A percentile compares a stretch with the other conserved stretches of the same genome.
phyloP scores from a whole-genome alignment of 1,140 invertebrate genomes.

The Ostrea edulis region DNA sequence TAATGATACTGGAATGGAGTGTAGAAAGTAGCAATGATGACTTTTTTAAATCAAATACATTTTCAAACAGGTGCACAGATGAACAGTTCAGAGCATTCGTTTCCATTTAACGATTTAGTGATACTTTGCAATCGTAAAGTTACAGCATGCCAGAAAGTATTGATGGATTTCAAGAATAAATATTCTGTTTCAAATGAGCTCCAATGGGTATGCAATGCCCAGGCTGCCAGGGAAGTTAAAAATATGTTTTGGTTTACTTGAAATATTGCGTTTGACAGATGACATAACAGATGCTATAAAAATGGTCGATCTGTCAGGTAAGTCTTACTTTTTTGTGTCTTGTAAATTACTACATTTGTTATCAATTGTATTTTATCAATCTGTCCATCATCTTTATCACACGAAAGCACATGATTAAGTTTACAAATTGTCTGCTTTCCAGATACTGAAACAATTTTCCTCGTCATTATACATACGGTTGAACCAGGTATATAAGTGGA shows the following conservation, averaged over 20 bases:
- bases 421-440: background rate
- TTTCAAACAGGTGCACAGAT: background rate
- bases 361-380: background rate
- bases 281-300: background rate
- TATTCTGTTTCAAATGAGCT: background rate
- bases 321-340: background rate
- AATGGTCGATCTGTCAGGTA: background rate
- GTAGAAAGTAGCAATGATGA: too few relatives aligned
- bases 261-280: background rate
- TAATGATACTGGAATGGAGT: too few relatives aligned
- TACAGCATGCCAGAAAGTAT: background rate
- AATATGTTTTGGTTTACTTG: background rate
- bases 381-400: background rate
- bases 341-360: too few relatives aligned
- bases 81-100: background rate
- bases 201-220: background rate
- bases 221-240: background rate
- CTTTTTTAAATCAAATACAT: background rate
- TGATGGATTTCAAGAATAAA: background rate
- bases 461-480: background rate
- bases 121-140: background rate
- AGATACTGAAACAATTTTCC: background rate
- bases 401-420: background rate
- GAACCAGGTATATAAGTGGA: background rate
- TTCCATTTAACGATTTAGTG: background rate